Evolutionary conservation across 2,888 invertebrate genomes (phyloP).

Genomic region (Lithophane leautieri): DNA sequence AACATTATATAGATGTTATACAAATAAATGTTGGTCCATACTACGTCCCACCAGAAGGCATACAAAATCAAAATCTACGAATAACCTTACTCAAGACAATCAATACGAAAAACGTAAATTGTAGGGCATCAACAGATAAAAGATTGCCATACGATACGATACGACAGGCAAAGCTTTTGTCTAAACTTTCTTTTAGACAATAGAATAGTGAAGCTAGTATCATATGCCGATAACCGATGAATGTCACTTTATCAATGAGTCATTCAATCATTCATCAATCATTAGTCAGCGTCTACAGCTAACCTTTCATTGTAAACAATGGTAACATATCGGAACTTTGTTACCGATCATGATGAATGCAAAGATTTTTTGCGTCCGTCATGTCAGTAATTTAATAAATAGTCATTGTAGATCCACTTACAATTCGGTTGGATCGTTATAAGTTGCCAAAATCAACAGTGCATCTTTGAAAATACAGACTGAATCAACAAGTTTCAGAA

Average conservation of each 20-base stretch:
- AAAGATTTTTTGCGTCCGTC: slow-evolving; percentile 58
- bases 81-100: slow-evolving; percentile 3
- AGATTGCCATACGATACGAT: slow-evolving; percentile 31
- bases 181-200: slow-evolving; percentile 67
- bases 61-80: background rate
- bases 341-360: slow-evolving; percentile 65
- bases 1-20: too few relatives aligned
- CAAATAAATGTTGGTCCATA: too few relatives aligned
- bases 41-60: too few relatives aligned
- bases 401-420: slow-evolving; percentile 4
- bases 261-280: slow-evolving; percentile 83
- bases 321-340: slow-evolving; percentile 69
- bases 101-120: slow-evolving; percentile 16
- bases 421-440: background rate
- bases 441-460: background rate
- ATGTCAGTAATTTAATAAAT: slow-evolving; percentile 21
- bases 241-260: slow-evolving; percentile 83
- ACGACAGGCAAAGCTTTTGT: slow-evolving; percentile 45
- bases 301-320: slow-evolving; percentile 77
- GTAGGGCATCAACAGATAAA: slow-evolving; percentile 24
- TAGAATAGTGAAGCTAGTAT: slow-evolving; percentile 63
- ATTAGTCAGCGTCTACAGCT: slow-evolving; percentile 81
- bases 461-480: background rate
- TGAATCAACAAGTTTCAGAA: slow-evolving; percentile 19
- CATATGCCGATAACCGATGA: slow-evolving; percentile 74